Conservation (phyloP, 2,888 invertebrate species). For the Heteromurus nitidus region DNA sequence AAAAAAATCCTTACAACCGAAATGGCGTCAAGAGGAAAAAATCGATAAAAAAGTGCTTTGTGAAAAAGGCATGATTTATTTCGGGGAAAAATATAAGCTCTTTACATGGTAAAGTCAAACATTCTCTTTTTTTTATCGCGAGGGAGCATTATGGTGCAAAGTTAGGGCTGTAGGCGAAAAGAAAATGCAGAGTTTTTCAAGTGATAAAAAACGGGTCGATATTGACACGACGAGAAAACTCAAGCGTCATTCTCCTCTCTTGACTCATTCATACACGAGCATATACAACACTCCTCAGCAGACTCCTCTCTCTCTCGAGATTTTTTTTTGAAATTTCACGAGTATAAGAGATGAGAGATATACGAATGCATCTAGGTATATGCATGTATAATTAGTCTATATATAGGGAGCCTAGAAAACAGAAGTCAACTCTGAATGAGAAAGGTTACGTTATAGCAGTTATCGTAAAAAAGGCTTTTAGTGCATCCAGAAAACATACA, state of each 20-base stretch:
- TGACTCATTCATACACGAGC: conserved; percentile 22
- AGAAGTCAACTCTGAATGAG: conserved; percentile 46
- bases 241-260: conserved; percentile 57
- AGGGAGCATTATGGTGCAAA: conserved; percentile 47
- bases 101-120: conserved; percentile 12
- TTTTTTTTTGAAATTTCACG: conserved; percentile 52
- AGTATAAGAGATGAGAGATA: conserved; percentile 27
- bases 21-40: conserved; percentile 38
- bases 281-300: conserved; percentile 32
- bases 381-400: neutral
- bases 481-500: conserved; percentile 30
- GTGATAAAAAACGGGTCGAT: conserved; percentile 65
- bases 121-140: conserved; percentile 47
- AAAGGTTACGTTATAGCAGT: conserved; percentile 42
- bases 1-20: neutral
- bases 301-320: conserved; percentile 36
- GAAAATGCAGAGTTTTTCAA: conserved; percentile 45
- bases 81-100: neutral
- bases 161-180: conserved; percentile 44
- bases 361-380: neutral
- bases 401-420: neutral
- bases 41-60: conserved; percentile 32
- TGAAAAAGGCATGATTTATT: conserved; percentile 13
- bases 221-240: conserved; percentile 62
- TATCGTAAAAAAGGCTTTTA: conserved; percentile 34